Evolutionary conservation across 1,140 invertebrate genomes (phyloP).

Genomic region (Subanguina moxae): DNA sequence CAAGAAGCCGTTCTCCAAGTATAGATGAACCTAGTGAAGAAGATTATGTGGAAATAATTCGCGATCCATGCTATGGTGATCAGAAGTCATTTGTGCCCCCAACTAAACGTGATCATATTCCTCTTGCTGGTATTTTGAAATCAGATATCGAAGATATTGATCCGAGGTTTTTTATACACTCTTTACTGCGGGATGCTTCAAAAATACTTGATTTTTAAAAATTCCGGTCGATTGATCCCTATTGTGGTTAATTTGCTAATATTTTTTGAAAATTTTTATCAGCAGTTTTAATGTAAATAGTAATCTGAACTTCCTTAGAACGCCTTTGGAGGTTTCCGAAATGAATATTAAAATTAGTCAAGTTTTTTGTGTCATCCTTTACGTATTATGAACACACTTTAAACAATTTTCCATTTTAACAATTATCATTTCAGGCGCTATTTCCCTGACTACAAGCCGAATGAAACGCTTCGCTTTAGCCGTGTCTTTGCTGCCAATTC

Average conservation of each 20-base stretch:
- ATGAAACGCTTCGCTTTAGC: slow-evolving; percentile 50
- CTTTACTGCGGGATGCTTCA: slow-evolving; percentile 11
- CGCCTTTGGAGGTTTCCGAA: neutral
- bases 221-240: too few relatives aligned
- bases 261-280: neutral
- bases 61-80: neutral
- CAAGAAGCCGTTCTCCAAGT: too few relatives aligned
- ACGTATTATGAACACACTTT: neutral
- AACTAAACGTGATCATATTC: slow-evolving; percentile 46
- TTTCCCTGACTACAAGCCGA: slow-evolving; percentile 51
- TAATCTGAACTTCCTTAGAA: neutral
- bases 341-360: slow-evolving; percentile 4
- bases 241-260: too few relatives aligned
- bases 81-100: slow-evolving; percentile 46
- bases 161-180: slow-evolving; percentile 48
- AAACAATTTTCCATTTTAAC: slow-evolving; percentile 6
- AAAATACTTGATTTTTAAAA: neutral
- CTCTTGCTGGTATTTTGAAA: slow-evolving; percentile 47
- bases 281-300: neutral
- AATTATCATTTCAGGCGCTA: slow-evolving; percentile 27
- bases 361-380: slow-evolving; percentile 9
- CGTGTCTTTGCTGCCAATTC: slow-evolving; percentile 50
- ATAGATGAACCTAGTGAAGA: neutral
- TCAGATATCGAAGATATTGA: slow-evolving; percentile 52
- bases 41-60: neutral